phyloP scores from a whole-genome alignment of 2,797 vertebrate species.

The Onychomys torridus region DNA sequence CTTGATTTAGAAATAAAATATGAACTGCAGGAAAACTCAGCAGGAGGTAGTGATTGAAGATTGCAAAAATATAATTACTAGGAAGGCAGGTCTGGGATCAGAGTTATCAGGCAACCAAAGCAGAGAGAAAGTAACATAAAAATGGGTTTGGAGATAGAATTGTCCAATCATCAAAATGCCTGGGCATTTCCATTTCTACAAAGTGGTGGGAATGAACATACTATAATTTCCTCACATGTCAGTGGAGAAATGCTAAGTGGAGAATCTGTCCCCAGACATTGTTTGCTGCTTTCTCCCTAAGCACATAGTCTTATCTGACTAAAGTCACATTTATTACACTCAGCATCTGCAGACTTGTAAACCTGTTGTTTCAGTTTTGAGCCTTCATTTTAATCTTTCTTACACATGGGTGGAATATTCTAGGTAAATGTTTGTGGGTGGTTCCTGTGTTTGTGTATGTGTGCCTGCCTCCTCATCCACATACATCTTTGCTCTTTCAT shows the following conservation, averaged over 20 bases:
- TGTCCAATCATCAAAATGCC: conserved; percentile 58
- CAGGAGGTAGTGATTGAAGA: conserved; percentile 61
- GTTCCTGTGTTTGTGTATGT: background rate
- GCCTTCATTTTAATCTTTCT: background rate
- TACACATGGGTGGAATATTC: conserved; percentile 35
- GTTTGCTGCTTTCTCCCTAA: background rate
- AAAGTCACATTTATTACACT: conserved; percentile 29
- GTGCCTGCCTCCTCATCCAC: too few relatives aligned
- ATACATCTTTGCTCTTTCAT: background rate
- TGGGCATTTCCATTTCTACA: conserved; percentile 64
- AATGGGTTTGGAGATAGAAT: conserved; percentile 47
- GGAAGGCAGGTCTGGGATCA: conserved; percentile 62
- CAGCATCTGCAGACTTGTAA: conserved; percentile 17
- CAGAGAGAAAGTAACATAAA: conserved; percentile 65
- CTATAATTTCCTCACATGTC: conserved; percentile 64
- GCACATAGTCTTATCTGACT: background rate
- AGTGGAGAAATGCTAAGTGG: conserved; percentile 22
- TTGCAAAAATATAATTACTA: conserved; percentile 33
- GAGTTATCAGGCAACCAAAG: conserved; percentile 82
- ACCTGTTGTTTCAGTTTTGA: background rate
- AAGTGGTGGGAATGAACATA: conserved; percentile 55
- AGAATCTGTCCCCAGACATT: background rate
- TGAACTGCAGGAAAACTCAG: conserved; percentile 60
- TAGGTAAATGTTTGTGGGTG: background rate
- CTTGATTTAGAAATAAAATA: conserved; percentile 57